Conservation (phyloP, 2,113 vertebrate genomes). For the Lamprologus tigripictilis region DNA sequence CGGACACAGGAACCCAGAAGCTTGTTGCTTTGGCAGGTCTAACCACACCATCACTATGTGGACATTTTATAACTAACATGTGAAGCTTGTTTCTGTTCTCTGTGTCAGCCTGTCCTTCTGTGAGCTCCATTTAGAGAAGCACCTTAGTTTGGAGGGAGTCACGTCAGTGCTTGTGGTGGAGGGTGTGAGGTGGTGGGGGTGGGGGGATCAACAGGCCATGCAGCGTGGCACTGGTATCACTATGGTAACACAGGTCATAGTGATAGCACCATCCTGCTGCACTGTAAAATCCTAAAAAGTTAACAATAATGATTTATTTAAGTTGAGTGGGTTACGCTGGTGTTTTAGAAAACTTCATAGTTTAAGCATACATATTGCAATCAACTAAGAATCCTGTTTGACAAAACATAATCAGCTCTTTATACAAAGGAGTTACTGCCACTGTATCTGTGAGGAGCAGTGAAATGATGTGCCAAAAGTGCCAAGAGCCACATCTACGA, state of each 20-base stretch:
- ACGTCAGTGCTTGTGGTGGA: neutral
- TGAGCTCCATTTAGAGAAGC: neutral
- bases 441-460: neutral
- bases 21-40: neutral
- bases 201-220: neutral
- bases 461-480: neutral
- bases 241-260: constrained; percentile 23
- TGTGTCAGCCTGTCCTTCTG: neutral
- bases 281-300: neutral
- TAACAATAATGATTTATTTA: neutral
- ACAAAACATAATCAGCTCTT: neutral
- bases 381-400: neutral
- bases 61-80: neutral
- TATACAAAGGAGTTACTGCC: neutral
- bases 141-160: neutral
- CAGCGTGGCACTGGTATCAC: constrained; percentile 2
- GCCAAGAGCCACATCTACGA: neutral
- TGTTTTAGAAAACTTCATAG: neutral
- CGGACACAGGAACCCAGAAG: neutral
- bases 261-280: neutral
- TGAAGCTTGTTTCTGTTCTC: neutral
- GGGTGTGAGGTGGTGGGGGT: neutral
- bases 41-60: neutral
- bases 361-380: neutral
- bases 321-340: neutral